phyloP scores from a whole-genome alignment of 2,797 vertebrate genomes.

The Toxotes lorentzi region DNA sequence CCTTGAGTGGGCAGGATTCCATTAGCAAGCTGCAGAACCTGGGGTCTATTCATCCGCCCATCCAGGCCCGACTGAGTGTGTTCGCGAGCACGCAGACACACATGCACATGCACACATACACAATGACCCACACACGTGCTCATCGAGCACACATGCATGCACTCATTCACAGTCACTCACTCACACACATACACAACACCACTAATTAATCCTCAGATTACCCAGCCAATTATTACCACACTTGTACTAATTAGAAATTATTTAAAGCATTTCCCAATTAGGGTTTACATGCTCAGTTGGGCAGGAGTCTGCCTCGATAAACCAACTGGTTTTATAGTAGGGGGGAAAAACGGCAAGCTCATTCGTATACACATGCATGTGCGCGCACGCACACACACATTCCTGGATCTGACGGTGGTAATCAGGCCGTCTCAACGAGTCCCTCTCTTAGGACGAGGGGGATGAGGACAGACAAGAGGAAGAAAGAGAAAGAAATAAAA shows the following conservation, averaged over 20 bases:
- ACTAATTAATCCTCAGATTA: constrained; percentile 94
- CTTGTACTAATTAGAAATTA: constrained; percentile 95
- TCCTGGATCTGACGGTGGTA: constrained; percentile 73
- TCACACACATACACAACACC: constrained; percentile 80
- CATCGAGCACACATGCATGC: constrained; percentile 40
- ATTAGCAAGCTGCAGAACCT: constrained; percentile 85
- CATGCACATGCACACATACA: not conserved
- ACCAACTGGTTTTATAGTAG: constrained; percentile 79
- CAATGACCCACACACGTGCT: constrained; percentile 31
- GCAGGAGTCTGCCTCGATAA: constrained; percentile 92
- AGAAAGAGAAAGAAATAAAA: constrained; percentile 82
- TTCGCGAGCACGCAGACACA: constrained; percentile 26
- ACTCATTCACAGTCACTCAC: constrained; percentile 77
- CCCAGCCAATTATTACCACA: constrained; percentile 92
- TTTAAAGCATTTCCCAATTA: constrained; percentile 94
- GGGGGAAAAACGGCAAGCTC: constrained; percentile 32
- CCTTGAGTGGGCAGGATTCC: constrained; percentile 85
- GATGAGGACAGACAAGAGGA: constrained; percentile 72
- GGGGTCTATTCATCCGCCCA: constrained; percentile 78
- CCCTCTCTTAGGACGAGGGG: constrained; percentile 72
- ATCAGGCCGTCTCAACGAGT: constrained; percentile 79
- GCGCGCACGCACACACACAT: constrained; percentile 26
- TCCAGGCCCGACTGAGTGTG: constrained; percentile 65
- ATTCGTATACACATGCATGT: constrained; percentile 51
- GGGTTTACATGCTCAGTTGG: constrained; percentile 86